Base-by-base conservation (phyloP, 2,797 vertebrate genomes). In the Selene dorsalis region DNA sequence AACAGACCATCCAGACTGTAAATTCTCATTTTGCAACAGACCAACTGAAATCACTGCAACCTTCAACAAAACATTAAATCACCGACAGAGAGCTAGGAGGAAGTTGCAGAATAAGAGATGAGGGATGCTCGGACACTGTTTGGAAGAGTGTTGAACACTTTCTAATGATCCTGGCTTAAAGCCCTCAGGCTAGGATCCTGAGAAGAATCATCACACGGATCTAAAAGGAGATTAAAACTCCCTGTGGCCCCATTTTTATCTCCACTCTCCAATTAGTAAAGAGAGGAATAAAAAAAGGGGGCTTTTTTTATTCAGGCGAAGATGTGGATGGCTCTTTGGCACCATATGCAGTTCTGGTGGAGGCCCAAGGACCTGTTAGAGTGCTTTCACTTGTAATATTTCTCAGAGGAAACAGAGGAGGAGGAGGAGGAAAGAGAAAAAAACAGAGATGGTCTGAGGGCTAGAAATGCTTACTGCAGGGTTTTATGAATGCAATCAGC, bases 401-500 rank as follows among this genome's bases (percentile, higher is more conserved):
- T 88, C 90, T 87, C 48, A 77, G 18, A 78, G 79, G 80, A 90
- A 73, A 75, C 39, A 71, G 66, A 71, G 24, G 61, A 73, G 76
- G 81, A 84, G 82, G 81, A 85, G 82, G 85, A 83, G 65, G 68
- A 74, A 65, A 56, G 55, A 35, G 12, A 75, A 71, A 75, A 83
- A 82, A 68, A 69, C 4, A 53, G 67, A 77, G 73, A 83, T 80
- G 80, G 84, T 79, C 71, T 39, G 75, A 64, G 70, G 86, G 89
- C 74, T 81, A 88, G 85, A 94, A 94, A 90, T 92, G 93, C 94
- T 93, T 94, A 94, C 92, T 47, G 86, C 91, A 81, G 91, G 82
- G 80, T 90, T 94, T 93, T 92, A 92, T 91, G 90, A 93, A 92
- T 73, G 87, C 88, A 93, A 95, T 93, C 87, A 79, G 85, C 85